phyloP scores from a whole-genome alignment of 2,113 vertebrate genomes.

The Trachemys scripta region DNA sequence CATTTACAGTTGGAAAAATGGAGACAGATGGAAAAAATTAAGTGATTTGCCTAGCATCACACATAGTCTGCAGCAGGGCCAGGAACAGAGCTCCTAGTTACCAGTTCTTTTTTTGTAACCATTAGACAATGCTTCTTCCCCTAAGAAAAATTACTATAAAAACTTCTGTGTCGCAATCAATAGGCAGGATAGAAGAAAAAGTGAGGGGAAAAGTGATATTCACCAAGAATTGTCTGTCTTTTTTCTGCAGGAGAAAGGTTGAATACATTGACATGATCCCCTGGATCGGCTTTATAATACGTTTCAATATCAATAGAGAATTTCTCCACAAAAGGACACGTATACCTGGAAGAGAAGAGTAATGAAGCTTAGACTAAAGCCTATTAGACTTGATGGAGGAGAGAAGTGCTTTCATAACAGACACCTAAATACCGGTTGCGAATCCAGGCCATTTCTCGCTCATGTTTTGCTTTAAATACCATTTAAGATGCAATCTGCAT shows the following conservation, averaged over 20 bases:
- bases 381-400: rapidly evolving
- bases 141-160: background rate
- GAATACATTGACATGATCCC: constrained; percentile 92
- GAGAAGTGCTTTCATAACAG: background rate
- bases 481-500: background rate
- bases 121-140: background rate
- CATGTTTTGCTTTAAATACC: background rate
- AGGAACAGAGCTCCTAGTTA: background rate
- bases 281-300: constrained; percentile 94
- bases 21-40: background rate
- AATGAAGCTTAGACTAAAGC: background rate
- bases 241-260: constrained; percentile 92
- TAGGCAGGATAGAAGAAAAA: background rate
- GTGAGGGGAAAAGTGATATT: background rate
- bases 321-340: constrained; percentile 98
- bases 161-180: background rate
- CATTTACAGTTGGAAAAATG: background rate
- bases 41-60: background rate
- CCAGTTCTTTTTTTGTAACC: background rate
- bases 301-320: constrained; percentile 99
- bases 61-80: background rate
- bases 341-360: constrained; percentile 85
- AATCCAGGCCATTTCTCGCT: constrained; percentile 19
- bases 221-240: constrained; percentile 91
- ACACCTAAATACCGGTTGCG: background rate